Percentiles rank a stretch among this genome's conserved stretches.
phyloP scores from a whole-genome alignment of 2,113 vertebrate species.

The Tupaia tana region DNA sequence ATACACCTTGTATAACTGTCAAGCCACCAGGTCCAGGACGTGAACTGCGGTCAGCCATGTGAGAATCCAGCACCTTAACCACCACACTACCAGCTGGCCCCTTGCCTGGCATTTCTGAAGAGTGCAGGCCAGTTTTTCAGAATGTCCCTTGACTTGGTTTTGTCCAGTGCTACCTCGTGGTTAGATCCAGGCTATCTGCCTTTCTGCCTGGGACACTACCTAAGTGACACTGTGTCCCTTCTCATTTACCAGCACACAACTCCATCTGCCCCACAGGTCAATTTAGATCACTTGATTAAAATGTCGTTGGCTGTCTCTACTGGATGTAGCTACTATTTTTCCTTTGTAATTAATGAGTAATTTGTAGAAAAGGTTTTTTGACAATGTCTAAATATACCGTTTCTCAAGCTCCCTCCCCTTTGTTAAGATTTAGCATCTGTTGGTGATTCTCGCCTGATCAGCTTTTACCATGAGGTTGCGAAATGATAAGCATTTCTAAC shows the following conservation, averaged over 20 bases:
- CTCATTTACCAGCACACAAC: neutral
- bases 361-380: neutral
- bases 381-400: neutral
- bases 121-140: neutral
- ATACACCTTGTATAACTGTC: no score
- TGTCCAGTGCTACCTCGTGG: neutral
- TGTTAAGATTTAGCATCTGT: neutral
- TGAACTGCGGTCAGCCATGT: no score
- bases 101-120: neutral
- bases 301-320: neutral
- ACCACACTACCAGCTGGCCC: neutral
- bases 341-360: neutral
- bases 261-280: neutral
- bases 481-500: neutral
- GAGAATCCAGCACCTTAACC: no score
- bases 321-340: neutral
- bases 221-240: neutral
- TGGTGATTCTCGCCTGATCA: neutral
- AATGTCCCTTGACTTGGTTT: neutral
- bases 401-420: neutral
- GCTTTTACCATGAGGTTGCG: neutral
- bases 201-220: neutral
- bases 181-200: neutral
- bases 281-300: neutral
- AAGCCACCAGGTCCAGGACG: no score